Base-by-base conservation (phyloP, 2,888 invertebrate genomes). In the Scaptomyza cyrtandrae region DNA sequence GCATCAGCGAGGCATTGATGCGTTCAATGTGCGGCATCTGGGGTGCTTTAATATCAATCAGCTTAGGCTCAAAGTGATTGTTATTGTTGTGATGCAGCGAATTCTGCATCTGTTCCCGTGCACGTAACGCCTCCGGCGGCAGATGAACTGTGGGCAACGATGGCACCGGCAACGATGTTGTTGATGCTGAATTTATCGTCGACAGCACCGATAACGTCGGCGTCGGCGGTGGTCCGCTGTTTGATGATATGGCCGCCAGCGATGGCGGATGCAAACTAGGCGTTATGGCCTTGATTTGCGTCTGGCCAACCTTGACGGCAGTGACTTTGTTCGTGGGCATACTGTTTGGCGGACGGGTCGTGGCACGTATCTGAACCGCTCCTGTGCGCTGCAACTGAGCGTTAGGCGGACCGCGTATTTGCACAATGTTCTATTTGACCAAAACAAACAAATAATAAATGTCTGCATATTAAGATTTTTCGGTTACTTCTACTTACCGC, bases 221-320 rank as follows among this genome's bases (percentile, higher is more conserved):
- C 19, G 85, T 80, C 9, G 80, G 75, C 55, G 84, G 77, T 49
- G 88, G 88, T 55, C 81, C 77, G 58, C 80, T 89, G 71, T 88
- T 91, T 53, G 88, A 90, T 80, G 88, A 90, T 80, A 90, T 90
- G 76, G 91, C 90, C 72, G 91, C 78, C 68, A 91, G 73, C 31
- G 88, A 82, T 10, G 91, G 91, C 68, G 90, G 90, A 67, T 90
- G 91, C 74, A 89, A 68, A 80, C 85, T 82, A 69, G 89, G 78
- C 65, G 88, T 81, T 61, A 86, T 83, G 44, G 91, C 90, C 86
- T 92, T 92, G 48, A 92, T 92, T 80, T 92, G 92, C 49, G 92
- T 92, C 81, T 92, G 91, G 35, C 92, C 92, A 58, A 92, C 91
- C 81, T 92, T 92, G 4, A 92, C 91, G 86, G 85, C 85, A 88